A percentile compares a stretch with the other conserved stretches of the same genome.
Conservation (phyloP, 2,888 invertebrate genomes). For the Aspidiotus destructor region DNA sequence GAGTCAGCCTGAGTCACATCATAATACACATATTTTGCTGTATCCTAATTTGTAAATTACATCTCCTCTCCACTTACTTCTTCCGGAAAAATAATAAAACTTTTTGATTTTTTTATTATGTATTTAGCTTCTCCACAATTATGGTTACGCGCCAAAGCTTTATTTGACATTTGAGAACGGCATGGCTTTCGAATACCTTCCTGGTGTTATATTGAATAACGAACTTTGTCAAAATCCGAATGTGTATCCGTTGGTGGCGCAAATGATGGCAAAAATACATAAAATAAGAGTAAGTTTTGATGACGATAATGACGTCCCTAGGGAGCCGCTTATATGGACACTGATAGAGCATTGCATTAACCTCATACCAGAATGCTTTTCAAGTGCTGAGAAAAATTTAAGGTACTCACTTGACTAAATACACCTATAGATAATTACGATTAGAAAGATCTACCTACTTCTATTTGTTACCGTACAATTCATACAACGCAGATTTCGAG, state of each 20-base stretch:
- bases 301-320: conserved; percentile 38
- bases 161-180: conserved; percentile 92
- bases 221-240: conserved; percentile 54
- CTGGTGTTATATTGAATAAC: conserved; percentile 65
- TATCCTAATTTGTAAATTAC: too few species aligned
- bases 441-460: neutral
- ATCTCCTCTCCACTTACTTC: too few species aligned
- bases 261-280: conserved; percentile 75
- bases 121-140: conserved; percentile 44
- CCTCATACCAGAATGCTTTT: conserved; percentile 62
- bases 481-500: neutral
- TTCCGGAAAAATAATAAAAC: too few species aligned
- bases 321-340: conserved; percentile 61
- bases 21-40: too few species aligned
- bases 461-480: neutral
- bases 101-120: too few species aligned
- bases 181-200: conserved; percentile 76
- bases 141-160: conserved; percentile 71
- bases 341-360: conserved; percentile 64
- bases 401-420: conserved; percentile 46
- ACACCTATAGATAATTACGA: neutral
- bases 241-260: conserved; percentile 66
- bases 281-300: conserved; percentile 45
- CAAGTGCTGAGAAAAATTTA: conserved; percentile 55
- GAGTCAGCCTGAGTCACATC: too few species aligned